Conservation (phyloP, 2,797 vertebrate species). For the Graptemys geographica region DNA sequence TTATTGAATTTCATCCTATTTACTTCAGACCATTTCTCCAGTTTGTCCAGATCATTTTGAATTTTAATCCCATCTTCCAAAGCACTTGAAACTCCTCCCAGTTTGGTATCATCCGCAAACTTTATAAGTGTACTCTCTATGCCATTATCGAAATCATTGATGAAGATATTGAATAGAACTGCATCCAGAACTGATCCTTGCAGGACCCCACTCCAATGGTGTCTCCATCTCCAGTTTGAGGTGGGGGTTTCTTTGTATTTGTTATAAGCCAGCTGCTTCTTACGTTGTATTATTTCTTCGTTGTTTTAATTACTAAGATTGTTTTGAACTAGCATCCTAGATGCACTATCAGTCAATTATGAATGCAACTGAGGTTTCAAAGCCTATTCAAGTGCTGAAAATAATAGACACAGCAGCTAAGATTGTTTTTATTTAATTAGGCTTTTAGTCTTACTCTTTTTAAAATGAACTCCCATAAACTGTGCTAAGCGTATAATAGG, state of each 20-base stretch:
- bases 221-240: not conserved
- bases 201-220: too few relatives aligned
- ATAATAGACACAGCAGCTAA: conserved; percentile 33
- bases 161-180: too few relatives aligned
- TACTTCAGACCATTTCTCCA: too few relatives aligned
- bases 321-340: conserved; percentile 43
- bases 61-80: too few relatives aligned
- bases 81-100: too few relatives aligned
- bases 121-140: too few relatives aligned
- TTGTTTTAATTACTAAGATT: conserved; percentile 24
- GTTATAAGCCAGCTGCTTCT: not conserved
- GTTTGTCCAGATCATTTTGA: too few relatives aligned
- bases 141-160: too few relatives aligned
- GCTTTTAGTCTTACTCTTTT: not conserved
- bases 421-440: conserved; percentile 36
- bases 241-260: not conserved
- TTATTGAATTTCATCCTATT: too few relatives aligned
- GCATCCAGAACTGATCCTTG: too few relatives aligned
- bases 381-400: conserved; percentile 10
- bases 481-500: not conserved
- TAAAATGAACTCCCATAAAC: not conserved
- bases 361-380: conserved; percentile 46
- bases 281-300: not conserved
- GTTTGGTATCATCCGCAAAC: too few relatives aligned
- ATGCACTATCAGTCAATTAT: conserved; percentile 48